phyloP scores from a whole-genome alignment of 2,888 invertebrate genomes.

The Lepidonotus clava region DNA sequence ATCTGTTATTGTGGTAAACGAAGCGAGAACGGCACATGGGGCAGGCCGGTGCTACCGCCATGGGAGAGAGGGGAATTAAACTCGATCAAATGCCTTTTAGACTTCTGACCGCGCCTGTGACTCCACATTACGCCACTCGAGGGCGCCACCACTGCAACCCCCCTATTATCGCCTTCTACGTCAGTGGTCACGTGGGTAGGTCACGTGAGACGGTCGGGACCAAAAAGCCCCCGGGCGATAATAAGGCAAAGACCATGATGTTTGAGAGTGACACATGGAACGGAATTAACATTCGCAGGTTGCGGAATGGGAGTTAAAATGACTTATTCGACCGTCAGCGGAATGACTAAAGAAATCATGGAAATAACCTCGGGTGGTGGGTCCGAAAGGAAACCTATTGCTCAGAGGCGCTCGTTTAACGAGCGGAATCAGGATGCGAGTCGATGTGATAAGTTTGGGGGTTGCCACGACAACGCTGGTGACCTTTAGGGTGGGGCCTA shows the following conservation, averaged over 20 bases:
- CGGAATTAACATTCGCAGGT: not conserved
- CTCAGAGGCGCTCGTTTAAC: too few relatives aligned
- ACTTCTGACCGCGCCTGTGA: not conserved
- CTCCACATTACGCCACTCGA: constrained; percentile 6
- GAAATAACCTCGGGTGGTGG: too few relatives aligned
- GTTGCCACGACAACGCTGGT: not conserved
- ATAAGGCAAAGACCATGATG: constrained; percentile 1
- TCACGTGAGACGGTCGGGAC: not conserved
- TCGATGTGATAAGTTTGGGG: too few relatives aligned
- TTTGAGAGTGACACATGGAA: not conserved
- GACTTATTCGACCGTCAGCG: too few relatives aligned
- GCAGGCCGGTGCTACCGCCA: not conserved
- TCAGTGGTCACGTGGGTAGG: not conserved
- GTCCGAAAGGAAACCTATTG: too few relatives aligned
- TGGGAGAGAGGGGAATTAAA: not conserved
- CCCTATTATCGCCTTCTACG: constrained; percentile 31
- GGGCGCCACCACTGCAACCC: not conserved
- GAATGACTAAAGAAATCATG: too few relatives aligned
- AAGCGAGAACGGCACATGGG: not conserved
- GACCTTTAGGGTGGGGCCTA: not conserved
- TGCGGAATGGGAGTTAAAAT: too few relatives aligned
- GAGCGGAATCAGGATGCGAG: too few relatives aligned
- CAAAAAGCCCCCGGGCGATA: not conserved
- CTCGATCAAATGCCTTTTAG: constrained; percentile 1
- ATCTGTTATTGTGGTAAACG: constrained; percentile 12